Conservation (phyloP, 2,888 invertebrate genomes). For the Gari tellinella region DNA sequence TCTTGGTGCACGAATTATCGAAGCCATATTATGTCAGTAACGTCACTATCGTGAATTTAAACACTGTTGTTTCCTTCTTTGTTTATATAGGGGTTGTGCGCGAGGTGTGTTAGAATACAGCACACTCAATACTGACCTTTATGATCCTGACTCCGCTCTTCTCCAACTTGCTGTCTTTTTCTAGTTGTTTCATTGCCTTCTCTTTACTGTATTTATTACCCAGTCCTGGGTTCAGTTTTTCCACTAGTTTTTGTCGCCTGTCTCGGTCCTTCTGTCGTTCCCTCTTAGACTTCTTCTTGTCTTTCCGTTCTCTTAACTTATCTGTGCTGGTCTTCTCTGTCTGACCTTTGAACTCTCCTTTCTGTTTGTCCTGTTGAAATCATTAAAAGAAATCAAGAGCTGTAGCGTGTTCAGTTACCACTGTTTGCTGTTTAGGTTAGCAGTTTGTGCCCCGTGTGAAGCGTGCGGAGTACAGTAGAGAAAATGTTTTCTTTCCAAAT, state of each 20-base stretch:
- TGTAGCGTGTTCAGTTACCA: no score
- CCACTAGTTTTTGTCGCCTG: slow-evolving; percentile 86
- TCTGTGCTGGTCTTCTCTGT: slow-evolving; percentile 94
- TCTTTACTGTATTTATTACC: slow-evolving; percentile 87
- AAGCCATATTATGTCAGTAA: no score
- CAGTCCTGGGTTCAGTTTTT: slow-evolving; percentile 85
- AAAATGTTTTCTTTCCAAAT: no score
- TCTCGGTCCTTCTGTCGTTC: slow-evolving; percentile 93
- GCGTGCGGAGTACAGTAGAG: no score
- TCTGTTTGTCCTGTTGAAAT: slow-evolving; percentile 76
- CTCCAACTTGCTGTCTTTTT: slow-evolving; percentile 86
- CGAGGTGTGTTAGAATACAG: not conserved
- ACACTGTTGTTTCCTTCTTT: no score
- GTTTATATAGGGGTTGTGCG: no score
- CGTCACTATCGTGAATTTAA: no score
- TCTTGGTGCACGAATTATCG: no score
- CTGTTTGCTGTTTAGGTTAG: no score
- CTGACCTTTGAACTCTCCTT: slow-evolving; percentile 88
- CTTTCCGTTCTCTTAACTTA: slow-evolving; percentile 93
- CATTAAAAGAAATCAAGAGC: no score
- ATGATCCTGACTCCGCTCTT: slow-evolving; percentile 82
- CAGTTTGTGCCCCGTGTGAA: no score
- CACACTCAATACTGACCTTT: slow-evolving; percentile 84
- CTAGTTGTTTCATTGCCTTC: slow-evolving; percentile 88
- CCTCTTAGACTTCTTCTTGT: slow-evolving; percentile 78